Evolutionary conservation across 2,888 invertebrate genomes (phyloP).

Genomic region (Spilarctia lutea): DNA sequence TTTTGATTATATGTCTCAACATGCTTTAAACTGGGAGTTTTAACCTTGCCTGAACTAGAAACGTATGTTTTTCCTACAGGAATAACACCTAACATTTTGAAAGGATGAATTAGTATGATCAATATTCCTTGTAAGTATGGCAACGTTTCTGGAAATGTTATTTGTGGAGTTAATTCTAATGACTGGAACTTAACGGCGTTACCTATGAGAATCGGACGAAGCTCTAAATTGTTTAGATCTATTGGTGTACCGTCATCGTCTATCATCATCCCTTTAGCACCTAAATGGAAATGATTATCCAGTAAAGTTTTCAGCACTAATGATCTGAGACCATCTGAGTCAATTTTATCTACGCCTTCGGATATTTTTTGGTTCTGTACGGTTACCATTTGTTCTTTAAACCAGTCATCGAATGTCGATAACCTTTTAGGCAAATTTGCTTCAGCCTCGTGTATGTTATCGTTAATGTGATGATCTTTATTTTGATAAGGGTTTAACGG

Average conservation of each 20-base stretch:
- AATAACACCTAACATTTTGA: conserved; percentile 66
- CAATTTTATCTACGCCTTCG: conserved; percentile 38
- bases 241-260: conserved; percentile 33
- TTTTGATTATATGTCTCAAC: not conserved
- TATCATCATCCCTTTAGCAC: conserved; percentile 52
- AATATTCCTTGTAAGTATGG: conserved; percentile 65
- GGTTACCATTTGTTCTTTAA: conserved; percentile 55
- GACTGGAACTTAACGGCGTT: conserved; percentile 49
- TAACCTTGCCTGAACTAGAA: conserved; percentile 11
- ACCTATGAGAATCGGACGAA: conserved; percentile 68
- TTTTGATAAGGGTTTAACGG: not conserved
- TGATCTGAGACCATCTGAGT: conserved; percentile 50
- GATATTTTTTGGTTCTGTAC: conserved; percentile 42
- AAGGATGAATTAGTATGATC: conserved; percentile 59
- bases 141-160: conserved; percentile 36
- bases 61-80: conserved; percentile 60
- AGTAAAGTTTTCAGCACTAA: conserved; percentile 57
- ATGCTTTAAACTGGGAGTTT: not conserved
- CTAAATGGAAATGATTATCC: conserved; percentile 58
- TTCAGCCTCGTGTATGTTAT: not conserved
- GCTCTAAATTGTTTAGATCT: conserved; percentile 52
- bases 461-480: not conserved
- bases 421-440: conserved; percentile 7
- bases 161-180: conserved; percentile 24
- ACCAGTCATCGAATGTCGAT: conserved; percentile 61